phyloP scores from a whole-genome alignment of 2,888 invertebrate species.

The Elegia similella region DNA sequence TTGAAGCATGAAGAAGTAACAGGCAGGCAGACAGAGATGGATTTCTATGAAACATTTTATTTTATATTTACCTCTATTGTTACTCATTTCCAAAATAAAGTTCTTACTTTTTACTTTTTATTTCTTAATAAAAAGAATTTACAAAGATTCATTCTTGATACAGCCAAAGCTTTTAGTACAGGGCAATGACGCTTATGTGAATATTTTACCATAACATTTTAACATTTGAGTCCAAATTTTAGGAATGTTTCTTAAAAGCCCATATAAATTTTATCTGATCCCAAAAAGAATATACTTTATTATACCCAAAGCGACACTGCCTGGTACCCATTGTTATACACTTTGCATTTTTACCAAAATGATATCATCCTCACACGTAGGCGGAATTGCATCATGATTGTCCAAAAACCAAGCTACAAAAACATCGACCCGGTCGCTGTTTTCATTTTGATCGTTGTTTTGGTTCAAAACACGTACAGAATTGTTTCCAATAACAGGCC shows the following conservation, averaged over 20 bases:
- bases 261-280: neutral
- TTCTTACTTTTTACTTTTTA: too few species aligned
- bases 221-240: neutral
- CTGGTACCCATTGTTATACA: constrained; percentile 2
- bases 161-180: too few species aligned
- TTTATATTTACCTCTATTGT: too few species aligned
- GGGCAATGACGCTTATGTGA: too few species aligned
- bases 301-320: neutral
- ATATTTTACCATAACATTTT: too few species aligned
- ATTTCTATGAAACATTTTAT: too few species aligned
- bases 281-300: neutral
- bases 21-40: too few species aligned
- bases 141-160: too few species aligned
- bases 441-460: neutral
- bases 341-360: constrained; percentile 1
- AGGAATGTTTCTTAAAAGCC: neutral
- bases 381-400: neutral
- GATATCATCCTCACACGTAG: neutral
- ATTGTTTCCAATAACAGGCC: neutral
- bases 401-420: neutral
- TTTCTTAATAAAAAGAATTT: too few species aligned
- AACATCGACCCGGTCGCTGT: neutral
- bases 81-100: too few species aligned
- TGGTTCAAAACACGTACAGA: constrained; percentile 1
- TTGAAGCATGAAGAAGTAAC: too few species aligned